Evolutionary conservation across 1,140 invertebrate species (phyloP).

Genomic region (Micrasema longulum): DNA sequence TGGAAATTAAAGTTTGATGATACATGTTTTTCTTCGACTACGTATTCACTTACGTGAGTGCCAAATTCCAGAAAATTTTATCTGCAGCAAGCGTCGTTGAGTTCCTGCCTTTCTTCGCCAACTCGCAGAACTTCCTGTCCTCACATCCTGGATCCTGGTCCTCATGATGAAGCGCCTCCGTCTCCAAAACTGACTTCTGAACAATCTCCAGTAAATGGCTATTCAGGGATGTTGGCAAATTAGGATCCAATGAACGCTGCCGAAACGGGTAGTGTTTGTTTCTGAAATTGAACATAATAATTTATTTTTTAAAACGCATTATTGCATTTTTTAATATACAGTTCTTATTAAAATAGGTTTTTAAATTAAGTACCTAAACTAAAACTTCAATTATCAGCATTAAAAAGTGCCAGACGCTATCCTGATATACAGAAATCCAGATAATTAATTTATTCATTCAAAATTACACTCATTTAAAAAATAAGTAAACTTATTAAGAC

Average conservation of each 20-base stretch:
- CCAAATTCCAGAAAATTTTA: conserved; percentile 49
- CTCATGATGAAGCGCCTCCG: neutral
- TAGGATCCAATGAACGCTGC: conserved; percentile 39
- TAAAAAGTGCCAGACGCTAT: too few species aligned
- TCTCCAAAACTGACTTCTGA: conserved; percentile 1
- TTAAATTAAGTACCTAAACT: too few species aligned
- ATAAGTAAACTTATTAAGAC: too few species aligned
- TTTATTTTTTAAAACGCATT: too few species aligned
- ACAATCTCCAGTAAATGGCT: conserved; percentile 21
- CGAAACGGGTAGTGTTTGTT: conserved; percentile 48
- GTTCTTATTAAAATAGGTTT: too few species aligned
- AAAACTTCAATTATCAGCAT: too few species aligned
- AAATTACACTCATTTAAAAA: too few species aligned
- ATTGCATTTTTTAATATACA: too few species aligned
- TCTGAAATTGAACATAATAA: conserved; percentile 24
- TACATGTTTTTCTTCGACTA: too few species aligned
- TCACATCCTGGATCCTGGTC: conserved; percentile 58
- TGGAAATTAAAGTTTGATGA: too few species aligned
- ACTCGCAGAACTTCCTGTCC: conserved; percentile 59
- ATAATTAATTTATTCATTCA: too few species aligned
- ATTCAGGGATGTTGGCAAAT: neutral
- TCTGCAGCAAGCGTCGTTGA: conserved; percentile 33
- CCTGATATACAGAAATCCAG: too few species aligned
- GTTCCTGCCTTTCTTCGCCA: conserved; percentile 48
- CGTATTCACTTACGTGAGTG: conserved; percentile 44